Percentiles rank a stretch among this genome's conserved stretches.
phyloP scores from a whole-genome alignment of 2,797 vertebrate genomes.

The Balearica regulorum region DNA sequence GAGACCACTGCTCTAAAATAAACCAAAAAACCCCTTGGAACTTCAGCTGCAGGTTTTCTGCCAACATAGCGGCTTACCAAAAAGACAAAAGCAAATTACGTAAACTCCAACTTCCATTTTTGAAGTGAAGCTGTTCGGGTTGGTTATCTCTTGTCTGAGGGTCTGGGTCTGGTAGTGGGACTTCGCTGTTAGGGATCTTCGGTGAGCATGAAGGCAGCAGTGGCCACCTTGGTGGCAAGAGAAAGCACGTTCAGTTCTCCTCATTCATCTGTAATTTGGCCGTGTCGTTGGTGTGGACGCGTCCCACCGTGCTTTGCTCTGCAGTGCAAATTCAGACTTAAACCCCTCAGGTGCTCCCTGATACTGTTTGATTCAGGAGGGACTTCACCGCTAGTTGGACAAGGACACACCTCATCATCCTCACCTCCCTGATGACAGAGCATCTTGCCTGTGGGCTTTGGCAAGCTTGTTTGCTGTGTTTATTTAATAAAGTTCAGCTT shows the following conservation, averaged over 20 bases:
- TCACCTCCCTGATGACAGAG: slow-evolving; percentile 30
- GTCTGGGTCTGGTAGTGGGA: background rate
- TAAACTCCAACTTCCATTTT: background rate
- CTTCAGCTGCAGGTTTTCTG: background rate
- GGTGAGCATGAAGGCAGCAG: background rate
- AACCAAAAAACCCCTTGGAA: fast-evolving
- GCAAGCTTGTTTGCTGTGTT: background rate
- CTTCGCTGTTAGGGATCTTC: background rate
- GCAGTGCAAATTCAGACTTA: background rate
- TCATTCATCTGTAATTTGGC: background rate
- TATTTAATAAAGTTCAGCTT: slow-evolving; percentile 10
- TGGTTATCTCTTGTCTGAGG: background rate
- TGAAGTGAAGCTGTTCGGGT: background rate
- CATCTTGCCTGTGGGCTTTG: slow-evolving; percentile 14
- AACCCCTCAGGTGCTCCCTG: background rate
- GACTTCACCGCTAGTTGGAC: background rate
- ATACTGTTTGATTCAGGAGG: background rate
- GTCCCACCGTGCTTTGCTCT: background rate
- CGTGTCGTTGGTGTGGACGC: fast-evolving
- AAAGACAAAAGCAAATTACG: background rate
- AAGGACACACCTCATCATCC: slow-evolving; percentile 30
- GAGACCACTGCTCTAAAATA: background rate
- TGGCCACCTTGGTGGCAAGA: background rate
- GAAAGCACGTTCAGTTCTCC: background rate
- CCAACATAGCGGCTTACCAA: background rate